These are phyloP conservation scores for Phenganax subtilis DNA, from an alignment of 92 coral and sea anemone species.

Conservation along the genomic window DNA sequence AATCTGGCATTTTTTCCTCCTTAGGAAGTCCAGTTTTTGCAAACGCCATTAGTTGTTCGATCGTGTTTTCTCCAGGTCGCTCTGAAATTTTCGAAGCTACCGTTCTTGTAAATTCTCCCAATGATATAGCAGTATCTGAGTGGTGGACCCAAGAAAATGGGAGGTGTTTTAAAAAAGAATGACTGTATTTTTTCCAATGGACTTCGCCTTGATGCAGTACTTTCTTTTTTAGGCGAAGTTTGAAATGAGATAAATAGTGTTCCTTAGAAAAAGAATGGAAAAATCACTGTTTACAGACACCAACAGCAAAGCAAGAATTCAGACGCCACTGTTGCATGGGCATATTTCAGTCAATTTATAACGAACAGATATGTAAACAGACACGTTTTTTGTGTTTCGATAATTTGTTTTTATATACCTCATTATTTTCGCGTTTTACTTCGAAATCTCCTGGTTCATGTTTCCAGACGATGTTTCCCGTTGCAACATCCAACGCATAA, in stretches of 20 bases:
- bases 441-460: conserved; percentile 95
- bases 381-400: no score
- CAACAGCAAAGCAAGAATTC: no score
- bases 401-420: conserved; percentile 48
- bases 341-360: no score
- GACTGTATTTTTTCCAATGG: conserved; percentile 74
- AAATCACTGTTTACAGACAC: no score
- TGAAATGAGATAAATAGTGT: conserved; percentile 68
- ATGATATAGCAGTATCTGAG: conserved; percentile 49
- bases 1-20: background rate
- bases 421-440: conserved; percentile 51
- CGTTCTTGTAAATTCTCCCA: conserved; percentile 57
- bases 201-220: conserved; percentile 76
- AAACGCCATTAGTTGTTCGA: conserved; percentile 10
- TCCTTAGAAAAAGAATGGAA: conserved; percentile 37
- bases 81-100: conserved; percentile 18
- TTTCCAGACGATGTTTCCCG: conserved; percentile 72
- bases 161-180: conserved; percentile 56
- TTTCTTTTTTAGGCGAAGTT: conserved; percentile 73
- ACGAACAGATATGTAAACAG: no score
- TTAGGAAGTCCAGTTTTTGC: conserved; percentile 21
- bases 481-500: conserved; percentile 62
- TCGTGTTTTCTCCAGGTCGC: background rate
- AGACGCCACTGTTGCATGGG: no score
- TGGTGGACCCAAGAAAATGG: conserved; percentile 82